Conservation (phyloP, 2,888 invertebrate genomes). For the Cantharis rustica region DNA sequence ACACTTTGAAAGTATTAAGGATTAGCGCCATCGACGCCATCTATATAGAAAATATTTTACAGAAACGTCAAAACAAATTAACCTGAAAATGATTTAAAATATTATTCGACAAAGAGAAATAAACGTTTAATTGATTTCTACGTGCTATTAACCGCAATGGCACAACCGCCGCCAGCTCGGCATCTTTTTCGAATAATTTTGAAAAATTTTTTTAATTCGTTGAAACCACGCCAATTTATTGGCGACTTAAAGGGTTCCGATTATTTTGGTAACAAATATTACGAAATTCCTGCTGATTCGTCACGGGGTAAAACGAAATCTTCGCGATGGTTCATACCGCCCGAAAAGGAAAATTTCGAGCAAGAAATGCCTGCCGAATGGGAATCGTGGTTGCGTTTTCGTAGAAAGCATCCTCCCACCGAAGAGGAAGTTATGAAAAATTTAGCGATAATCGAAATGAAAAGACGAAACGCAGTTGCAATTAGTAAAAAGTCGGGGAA, state of each 20-base stretch:
- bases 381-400: slow-evolving; percentile 82
- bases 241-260: slow-evolving; percentile 72
- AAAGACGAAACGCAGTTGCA: slow-evolving; percentile 75
- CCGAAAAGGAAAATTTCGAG: slow-evolving; percentile 66
- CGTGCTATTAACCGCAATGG: slow-evolving; percentile 36
- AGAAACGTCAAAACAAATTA: neutral
- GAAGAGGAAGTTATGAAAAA: slow-evolving; percentile 75
- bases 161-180: slow-evolving; percentile 44
- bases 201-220: slow-evolving; percentile 67
- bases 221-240: slow-evolving; percentile 61
- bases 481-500: slow-evolving; percentile 64
- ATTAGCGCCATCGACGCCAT: too few species aligned
- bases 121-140: neutral
- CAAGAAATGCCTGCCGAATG: slow-evolving; percentile 84
- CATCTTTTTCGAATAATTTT: slow-evolving; percentile 57
- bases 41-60: neutral
- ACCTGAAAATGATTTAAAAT: neutral
- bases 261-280: slow-evolving; percentile 82
- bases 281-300: slow-evolving; percentile 73
- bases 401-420: slow-evolving; percentile 67
- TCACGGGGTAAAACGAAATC: slow-evolving; percentile 67
- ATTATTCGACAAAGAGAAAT: neutral
- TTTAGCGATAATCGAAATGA: slow-evolving; percentile 71
- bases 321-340: slow-evolving; percentile 75
- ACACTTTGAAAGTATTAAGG: neutral